Conservation (phyloP, 1,140 invertebrate genomes). For the Macrosteles quadrilineatus region DNA sequence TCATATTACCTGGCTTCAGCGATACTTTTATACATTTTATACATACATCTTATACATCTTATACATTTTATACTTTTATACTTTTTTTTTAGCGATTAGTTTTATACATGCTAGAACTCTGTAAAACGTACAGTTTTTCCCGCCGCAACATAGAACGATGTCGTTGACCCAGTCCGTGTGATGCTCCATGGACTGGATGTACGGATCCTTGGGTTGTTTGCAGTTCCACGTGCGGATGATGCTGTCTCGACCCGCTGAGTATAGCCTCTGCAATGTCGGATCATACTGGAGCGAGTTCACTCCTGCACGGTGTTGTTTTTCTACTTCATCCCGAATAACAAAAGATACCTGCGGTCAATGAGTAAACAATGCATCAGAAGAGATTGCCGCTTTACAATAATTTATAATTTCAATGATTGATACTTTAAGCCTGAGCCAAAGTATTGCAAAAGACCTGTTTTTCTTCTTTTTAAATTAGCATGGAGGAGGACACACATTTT, state of each 20-base stretch:
- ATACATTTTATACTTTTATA: too few species aligned
- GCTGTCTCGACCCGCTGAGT: constrained; percentile 97
- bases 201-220: constrained; percentile 69
- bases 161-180: constrained; percentile 99
- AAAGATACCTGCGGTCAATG: constrained; percentile 98
- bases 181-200: constrained; percentile 95
- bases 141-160: constrained; percentile 95
- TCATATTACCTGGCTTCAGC: too few species aligned
- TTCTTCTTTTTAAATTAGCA: too few species aligned
- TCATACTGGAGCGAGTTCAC: constrained; percentile 96
- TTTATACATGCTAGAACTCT: too few species aligned
- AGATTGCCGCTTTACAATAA: background rate
- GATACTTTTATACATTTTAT: too few species aligned
- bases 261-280: constrained; percentile 81
- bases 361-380: background rate
- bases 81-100: too few species aligned
- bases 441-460: background rate
- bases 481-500: too few species aligned
- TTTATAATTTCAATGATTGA: constrained; percentile 1
- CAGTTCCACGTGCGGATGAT: constrained; percentile 97
- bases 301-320: constrained; percentile 90
- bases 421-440: background rate
- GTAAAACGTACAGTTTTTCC: constrained; percentile 79
- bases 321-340: constrained; percentile 96
- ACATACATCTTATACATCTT: too few species aligned